Base-by-base conservation (phyloP, 2,113 vertebrate species). In the human region DNA sequence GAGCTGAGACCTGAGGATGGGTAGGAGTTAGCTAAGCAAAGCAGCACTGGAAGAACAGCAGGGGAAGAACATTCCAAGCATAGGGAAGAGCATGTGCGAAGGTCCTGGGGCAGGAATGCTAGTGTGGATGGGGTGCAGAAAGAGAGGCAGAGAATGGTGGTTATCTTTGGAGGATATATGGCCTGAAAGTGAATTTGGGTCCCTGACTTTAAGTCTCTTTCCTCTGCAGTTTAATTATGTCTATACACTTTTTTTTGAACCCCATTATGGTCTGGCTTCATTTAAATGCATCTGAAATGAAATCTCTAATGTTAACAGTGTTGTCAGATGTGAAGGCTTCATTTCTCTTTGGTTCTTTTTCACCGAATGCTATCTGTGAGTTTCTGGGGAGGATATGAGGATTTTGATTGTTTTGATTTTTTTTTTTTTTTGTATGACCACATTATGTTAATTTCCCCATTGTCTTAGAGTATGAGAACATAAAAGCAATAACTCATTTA, bases 401-500 rank as follows among this genome's bases (percentile, higher is more conserved):
- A 93, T 97, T 97, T 96, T 98, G 94, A 98, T 98, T 96, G 97
- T 96, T 94, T 98, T 94, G 43, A 97, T 89, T 90, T 3, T 45
- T 92, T 73, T 80, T 40, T 40, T 48, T 90, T 85, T 95, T 76
- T 88, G 94, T 85, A 87, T 98, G 97, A 96, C 96, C 91, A 16
- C 94, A 97, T 98, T 98, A 98, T 98, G 98, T 97, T 98, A 98
- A 99, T 98, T 98, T 98, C 97, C 92, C 97, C 93, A 94, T 97
- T 98, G 97, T 98, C 98, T 98, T 98, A 88, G 96, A 80, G 84
- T 97, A 82, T 93, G 90, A 98, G 97, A 98, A 95, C 97, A 98
- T 97, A 98, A 97, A 98, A 98, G 98, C 97, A 98, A 97, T 98
- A 98, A 98, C 96, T 99, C 93, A 93, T 97, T 98, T 95, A 94